phyloP scores from a whole-genome alignment of 2,888 invertebrate genomes.

The Spilarctia lutea region DNA sequence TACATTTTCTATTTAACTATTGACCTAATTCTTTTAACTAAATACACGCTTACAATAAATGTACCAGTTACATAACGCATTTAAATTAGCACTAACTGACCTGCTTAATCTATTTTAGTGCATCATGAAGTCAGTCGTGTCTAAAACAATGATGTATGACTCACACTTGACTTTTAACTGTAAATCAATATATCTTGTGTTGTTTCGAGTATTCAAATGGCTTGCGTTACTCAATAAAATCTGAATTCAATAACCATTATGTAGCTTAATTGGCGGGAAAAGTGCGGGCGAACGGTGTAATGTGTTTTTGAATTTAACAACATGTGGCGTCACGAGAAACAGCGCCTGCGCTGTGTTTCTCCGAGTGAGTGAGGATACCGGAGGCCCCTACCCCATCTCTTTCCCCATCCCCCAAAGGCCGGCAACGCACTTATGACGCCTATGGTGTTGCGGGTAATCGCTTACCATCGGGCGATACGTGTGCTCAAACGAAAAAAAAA shows the following conservation, averaged over 20 bases:
- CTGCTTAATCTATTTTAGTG: constrained; percentile 18
- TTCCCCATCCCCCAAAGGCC: too few species aligned
- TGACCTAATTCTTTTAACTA: not conserved
- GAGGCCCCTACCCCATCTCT: too few species aligned
- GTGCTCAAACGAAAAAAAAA: too few species aligned
- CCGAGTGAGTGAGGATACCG: too few species aligned
- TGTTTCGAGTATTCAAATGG: not conserved
- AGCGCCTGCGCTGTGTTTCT: too few species aligned
- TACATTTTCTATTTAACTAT: not conserved
- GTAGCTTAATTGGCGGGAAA: not conserved
- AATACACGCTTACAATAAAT: not conserved
- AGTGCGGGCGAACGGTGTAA: not conserved
- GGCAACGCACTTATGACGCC: too few species aligned
- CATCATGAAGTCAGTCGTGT: constrained; percentile 13
- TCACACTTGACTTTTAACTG: constrained; percentile 8
- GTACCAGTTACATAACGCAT: constrained; percentile 38
- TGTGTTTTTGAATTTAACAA: not conserved
- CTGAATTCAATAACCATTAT: not conserved
- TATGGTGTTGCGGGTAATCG: too few species aligned
- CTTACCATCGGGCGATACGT: too few species aligned
- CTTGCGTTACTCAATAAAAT: not conserved
- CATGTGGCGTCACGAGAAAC: not conserved
- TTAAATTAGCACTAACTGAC: constrained; percentile 38
- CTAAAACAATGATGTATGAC: constrained; percentile 11
- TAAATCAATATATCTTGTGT: not conserved